Percentiles rank a stretch among this genome's conserved stretches.
Conservation (phyloP, 2,888 invertebrate genomes). For the Synanthedon formicaeformis region DNA sequence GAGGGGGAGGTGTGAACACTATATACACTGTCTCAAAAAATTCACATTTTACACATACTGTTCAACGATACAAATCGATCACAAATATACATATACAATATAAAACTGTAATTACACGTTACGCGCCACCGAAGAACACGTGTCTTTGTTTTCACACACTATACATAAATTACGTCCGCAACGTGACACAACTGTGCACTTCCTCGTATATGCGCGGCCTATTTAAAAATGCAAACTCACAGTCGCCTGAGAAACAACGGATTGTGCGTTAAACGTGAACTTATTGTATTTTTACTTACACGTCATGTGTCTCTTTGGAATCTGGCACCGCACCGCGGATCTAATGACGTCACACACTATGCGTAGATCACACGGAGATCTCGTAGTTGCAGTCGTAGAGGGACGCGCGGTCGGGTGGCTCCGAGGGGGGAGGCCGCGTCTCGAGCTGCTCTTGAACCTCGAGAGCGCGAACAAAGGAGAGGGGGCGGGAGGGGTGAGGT, state of each 20-base stretch:
- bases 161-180: not conserved
- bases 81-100: constrained; percentile 55
- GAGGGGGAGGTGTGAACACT: constrained; percentile 9
- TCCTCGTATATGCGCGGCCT: not conserved
- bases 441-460: constrained; percentile 92
- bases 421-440: constrained; percentile 71
- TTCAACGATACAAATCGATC: constrained; percentile 29
- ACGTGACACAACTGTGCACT: no score
- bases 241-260: no score
- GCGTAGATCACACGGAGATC: constrained; percentile 84
- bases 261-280: no score
- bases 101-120: constrained; percentile 30
- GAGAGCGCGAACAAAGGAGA: constrained; percentile 89
- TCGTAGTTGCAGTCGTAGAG: constrained; percentile 96
- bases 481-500: constrained; percentile 74
- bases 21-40: constrained; percentile 37
- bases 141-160: constrained; percentile 6
- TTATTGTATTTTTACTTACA: no score
- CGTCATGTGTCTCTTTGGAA: not conserved
- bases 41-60: constrained; percentile 22
- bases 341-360: not conserved
- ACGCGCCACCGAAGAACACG: constrained; percentile 13
- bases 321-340: not conserved
- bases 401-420: constrained; percentile 84
- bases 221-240: not conserved